Conservation (phyloP, 2,797 vertebrate species). For the Percopsis omiscomaycus region DNA sequence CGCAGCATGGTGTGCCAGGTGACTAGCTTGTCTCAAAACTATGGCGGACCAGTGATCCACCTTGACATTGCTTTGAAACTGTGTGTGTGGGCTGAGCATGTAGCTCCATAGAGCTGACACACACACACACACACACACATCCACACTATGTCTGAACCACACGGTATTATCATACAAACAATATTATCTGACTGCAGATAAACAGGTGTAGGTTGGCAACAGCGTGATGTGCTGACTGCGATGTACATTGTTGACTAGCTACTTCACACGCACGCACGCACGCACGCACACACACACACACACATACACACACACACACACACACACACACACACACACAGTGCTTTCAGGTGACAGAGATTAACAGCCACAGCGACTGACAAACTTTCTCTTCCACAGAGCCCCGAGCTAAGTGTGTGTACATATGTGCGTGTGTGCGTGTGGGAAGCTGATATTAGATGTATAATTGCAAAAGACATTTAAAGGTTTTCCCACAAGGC, state of each 20-base stretch:
- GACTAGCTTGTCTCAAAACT: too few species aligned
- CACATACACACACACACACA: slow-evolving; percentile 7
- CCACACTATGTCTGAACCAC: background rate
- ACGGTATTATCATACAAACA: background rate
- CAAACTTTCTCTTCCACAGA: slow-evolving; percentile 68
- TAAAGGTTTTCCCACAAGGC: slow-evolving; percentile 98
- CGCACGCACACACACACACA: background rate
- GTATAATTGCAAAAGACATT: slow-evolving; percentile 94
- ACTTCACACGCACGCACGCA: slow-evolving; percentile 15
- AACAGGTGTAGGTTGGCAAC: slow-evolving; percentile 26
- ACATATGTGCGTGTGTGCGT: slow-evolving; percentile 11
- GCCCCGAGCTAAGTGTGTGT: slow-evolving; percentile 30
- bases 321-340: slow-evolving; percentile 9
- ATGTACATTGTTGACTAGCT: slow-evolving; percentile 29
- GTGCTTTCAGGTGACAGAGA: slow-evolving; percentile 68
- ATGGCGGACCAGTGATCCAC: too few species aligned
- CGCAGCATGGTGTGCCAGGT: too few species aligned
- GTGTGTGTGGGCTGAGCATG: too few species aligned
- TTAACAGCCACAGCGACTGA: slow-evolving; percentile 69
- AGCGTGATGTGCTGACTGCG: slow-evolving; percentile 26
- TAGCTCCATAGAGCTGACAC: too few species aligned
- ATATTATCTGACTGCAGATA: background rate
- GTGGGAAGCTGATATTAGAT: slow-evolving; percentile 88
- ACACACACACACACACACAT: background rate
- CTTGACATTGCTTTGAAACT: too few species aligned